Evolutionary conservation across 2,888 invertebrate genomes (phyloP).

Genomic region (Parasteatoda lunata): DNA sequence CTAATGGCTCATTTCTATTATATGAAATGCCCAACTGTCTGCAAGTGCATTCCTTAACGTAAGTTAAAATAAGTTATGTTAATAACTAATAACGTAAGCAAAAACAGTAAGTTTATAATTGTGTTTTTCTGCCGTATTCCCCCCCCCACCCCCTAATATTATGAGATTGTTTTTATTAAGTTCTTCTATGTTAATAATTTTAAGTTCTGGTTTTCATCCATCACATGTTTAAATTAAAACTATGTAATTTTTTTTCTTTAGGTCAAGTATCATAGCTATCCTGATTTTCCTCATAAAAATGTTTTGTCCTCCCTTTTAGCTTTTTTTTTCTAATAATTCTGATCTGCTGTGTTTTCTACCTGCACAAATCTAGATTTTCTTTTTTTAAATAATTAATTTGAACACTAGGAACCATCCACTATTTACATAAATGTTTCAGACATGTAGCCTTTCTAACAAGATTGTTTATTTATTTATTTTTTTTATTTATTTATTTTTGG

Average conservation of each 20-base stretch:
- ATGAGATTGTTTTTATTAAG: not conserved
- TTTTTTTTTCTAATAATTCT: not conserved
- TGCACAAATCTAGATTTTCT: not conserved
- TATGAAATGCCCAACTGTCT: conserved; percentile 96
- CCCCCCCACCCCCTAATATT: not conserved
- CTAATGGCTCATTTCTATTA: conserved; percentile 91
- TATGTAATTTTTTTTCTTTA: too few species aligned
- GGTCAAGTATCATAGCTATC: too few species aligned
- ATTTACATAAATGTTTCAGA: not conserved
- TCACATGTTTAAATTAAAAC: too few species aligned
- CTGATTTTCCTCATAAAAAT: too few species aligned
- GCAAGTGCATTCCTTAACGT: conserved; percentile 87
- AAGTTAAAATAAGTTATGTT: conserved; percentile 1
- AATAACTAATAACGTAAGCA: too few species aligned
- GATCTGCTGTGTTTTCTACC: not conserved
- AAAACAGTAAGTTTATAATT: too few species aligned
- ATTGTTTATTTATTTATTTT: not conserved
- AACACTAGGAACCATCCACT: not conserved
- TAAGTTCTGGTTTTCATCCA: too few species aligned
- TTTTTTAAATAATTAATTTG: not conserved
- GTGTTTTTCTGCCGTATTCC: too few species aligned
- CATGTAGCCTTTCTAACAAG: not conserved
- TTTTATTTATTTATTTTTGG: not conserved
- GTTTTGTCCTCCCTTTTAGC: too few species aligned
- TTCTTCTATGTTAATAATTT: too few species aligned